Evolutionary conservation across 37 sponge, comb jelly and placozoan genomes (phyloP), one percentile per base, ranked within the genome.

Genomic region (Cliona cf. orientalis): DNA sequence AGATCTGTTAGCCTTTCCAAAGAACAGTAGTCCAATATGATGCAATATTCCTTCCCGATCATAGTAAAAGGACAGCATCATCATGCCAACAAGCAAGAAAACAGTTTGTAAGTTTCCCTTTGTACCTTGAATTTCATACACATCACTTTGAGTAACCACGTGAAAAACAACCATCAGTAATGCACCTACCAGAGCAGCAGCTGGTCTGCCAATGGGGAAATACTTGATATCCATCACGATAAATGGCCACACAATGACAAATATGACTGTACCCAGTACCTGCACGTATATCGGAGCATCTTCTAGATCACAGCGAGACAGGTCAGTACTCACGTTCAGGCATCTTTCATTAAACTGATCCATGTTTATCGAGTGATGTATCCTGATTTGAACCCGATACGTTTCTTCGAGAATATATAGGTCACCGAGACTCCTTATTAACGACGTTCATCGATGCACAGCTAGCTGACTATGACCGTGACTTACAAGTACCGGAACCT

Each of bases 11-110:
- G 58, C 68, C 26, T 34, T 43, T 11, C 66, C 66, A 64, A 87
- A 82, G 3, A 87, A 85, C 74, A 42, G 63, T 22, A 82, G 69
- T 5, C 89, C 75, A n/a, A 90, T 62, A 6, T 76, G 71, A n/a
- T 76, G 71, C 3, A 95, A 70, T 1, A 95, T 25, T 25, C 91
- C 95, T 59, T 95, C 95, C 1, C 95, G 66, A 46, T 95, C 95
- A 58, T 83, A 87, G 79, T 95, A 95, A 63, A 77, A 88, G 9
- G 91, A 87, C 46, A 95, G 66, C 75, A 95, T 75, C 95, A 95
- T 95, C 95, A 95, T 95, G 1, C 95, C 95, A 1, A 95, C 74
- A 44, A 95, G 80, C 42, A 95, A 80, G 55, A 84, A 95, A 3
- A 95, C 83, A 2, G 95, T 95, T 65, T 87, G 85, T 44, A 95